These are phyloP conservation scores for Amblyteles armatorius DNA, from an alignment of 2,888 invertebrate genomes.

Conservation along the genomic window DNA sequence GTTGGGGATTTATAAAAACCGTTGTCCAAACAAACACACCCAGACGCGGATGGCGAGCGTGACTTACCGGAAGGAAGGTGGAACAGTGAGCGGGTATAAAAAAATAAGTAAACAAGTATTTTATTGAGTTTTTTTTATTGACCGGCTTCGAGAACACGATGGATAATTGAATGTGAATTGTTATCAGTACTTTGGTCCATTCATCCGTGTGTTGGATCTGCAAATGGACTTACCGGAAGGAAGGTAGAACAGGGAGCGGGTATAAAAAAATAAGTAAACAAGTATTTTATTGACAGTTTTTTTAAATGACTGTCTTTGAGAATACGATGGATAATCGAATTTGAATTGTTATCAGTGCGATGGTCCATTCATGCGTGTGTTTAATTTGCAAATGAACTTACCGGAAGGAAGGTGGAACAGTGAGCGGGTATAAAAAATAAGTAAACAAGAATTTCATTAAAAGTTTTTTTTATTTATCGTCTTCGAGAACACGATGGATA, in stretches of 20 bases:
- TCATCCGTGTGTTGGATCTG: neutral
- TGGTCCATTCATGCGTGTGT: neutral
- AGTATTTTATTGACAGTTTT: neutral
- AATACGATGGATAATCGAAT: neutral
- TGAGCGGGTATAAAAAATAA: slow-evolving; percentile 34
- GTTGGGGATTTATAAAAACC: slow-evolving; percentile 73
- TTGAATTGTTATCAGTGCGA: neutral
- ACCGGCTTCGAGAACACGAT: neutral
- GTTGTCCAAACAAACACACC: slow-evolving; percentile 85
- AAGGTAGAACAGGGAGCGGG: neutral
- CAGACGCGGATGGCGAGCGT: slow-evolving; percentile 58
- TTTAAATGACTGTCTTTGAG: neutral
- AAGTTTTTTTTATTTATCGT: neutral
- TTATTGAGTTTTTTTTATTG: neutral
- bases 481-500: neutral
- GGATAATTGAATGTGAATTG: neutral
- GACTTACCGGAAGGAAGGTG: slow-evolving; percentile 45
- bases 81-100: slow-evolving; percentile 22
- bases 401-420: slow-evolving; percentile 21
- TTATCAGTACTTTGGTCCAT: neutral
- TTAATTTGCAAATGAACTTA: slow-evolving; percentile 13
- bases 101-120: slow-evolving; percentile 27
- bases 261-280: slow-evolving; percentile 45
- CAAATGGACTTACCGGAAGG: slow-evolving; percentile 41
- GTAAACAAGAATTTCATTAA: slow-evolving; percentile 11